A percentile compares a stretch with the other conserved stretches of the same genome.
Evolutionary conservation across 2,888 invertebrate genomes (phyloP).

Genomic region (Anarsia innoxiella): DNA sequence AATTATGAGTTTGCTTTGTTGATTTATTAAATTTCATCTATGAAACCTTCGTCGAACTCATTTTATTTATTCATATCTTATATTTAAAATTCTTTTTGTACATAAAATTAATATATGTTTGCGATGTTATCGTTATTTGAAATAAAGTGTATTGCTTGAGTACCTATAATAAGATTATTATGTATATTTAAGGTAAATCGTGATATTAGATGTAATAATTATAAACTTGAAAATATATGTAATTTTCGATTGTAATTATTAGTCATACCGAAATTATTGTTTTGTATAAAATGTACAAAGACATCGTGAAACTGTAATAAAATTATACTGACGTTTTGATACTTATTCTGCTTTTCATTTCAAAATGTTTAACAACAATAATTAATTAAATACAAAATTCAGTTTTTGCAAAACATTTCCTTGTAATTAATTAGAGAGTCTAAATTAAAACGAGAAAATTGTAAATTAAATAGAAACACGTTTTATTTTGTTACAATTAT

Average conservation of each 20-base stretch:
- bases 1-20: no score
- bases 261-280: slow-evolving; percentile 70
- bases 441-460: neutral
- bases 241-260: slow-evolving; percentile 75
- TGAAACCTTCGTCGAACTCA: no score
- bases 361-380: slow-evolving; percentile 12
- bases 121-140: slow-evolving; percentile 53
- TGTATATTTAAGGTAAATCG: slow-evolving; percentile 71
- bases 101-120: no score
- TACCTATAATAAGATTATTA: slow-evolving; percentile 37
- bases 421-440: neutral
- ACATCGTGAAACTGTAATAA: slow-evolving; percentile 71
- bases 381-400: neutral
- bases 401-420: neutral
- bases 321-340: slow-evolving; percentile 75
- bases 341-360: slow-evolving; percentile 59
- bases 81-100: no score
- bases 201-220: slow-evolving; percentile 73
- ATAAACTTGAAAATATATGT: slow-evolving; percentile 70
- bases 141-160: slow-evolving; percentile 56
- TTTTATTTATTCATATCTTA: no score
- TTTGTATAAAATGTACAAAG: slow-evolving; percentile 74
- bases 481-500: slow-evolving; percentile 4
- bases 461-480: neutral
- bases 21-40: no score